Evolutionary conservation across 2,888 invertebrate genomes (phyloP), one percentile per base, ranked within the genome.

Genomic region (Eumerus sabulonum): DNA sequence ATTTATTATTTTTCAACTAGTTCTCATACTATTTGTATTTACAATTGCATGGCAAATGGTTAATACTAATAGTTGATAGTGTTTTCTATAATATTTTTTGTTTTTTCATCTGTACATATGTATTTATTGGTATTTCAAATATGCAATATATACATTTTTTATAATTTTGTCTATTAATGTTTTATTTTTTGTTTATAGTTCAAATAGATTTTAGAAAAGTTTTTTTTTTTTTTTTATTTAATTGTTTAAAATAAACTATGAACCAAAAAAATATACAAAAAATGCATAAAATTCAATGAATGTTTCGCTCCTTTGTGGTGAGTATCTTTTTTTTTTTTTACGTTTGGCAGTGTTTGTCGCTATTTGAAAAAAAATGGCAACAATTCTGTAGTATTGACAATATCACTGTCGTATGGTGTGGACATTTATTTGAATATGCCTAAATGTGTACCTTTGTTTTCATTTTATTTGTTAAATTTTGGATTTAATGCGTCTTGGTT

Each of bases 241-340:
- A 16, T 16, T 18, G 17, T 12, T 47, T n/a, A 14, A 35, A 42
- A 3, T 40, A 36, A 36, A 60, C 36, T 12, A 13, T 50, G n/a
- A 45, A 53, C 48, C 18, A 60, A 40, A 66, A 27, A 27, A 2
- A 27, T 2, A 27, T 4, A 27, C 2, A 27, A 7, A 27, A 27
- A 27, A 27, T 4, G 27, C 2, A 4, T 27, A 27, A 27, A 27
- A 27, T 27, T 27, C 27, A 27, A 45, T 27, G 45, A 57, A 54
- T 67, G 18, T 67, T 64, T 63, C 64, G 70, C 59, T 76, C 60
- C 64, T 53, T 70, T 72, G 56, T 54, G 76, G 76, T 76, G 76
- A 76, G 76, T 72, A 76, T 64, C 27, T 27, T 27, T 27, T 27
- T 27, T 27, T 27, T 27, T 27, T 27, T 27, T 27, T 54, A 62